phyloP scores from a whole-genome alignment of 2,797 vertebrate species.

The Chelonia mydas region DNA sequence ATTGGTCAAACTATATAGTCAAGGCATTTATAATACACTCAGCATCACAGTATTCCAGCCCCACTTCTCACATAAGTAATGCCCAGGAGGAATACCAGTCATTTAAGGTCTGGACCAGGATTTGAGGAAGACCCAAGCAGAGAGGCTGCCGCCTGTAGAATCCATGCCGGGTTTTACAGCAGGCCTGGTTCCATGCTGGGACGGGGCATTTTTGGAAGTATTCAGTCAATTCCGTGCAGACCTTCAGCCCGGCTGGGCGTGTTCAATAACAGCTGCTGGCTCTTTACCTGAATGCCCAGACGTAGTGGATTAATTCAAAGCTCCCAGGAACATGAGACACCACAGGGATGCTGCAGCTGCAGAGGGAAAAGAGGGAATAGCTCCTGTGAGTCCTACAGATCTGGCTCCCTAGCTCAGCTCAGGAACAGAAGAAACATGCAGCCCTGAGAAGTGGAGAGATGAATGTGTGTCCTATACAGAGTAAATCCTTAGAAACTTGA shows the following conservation, averaged over 20 bases:
- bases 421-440: conserved; percentile 22
- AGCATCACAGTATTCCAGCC: not conserved
- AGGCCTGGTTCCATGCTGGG: not conserved
- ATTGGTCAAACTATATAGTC: not conserved
- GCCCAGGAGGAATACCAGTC: not conserved
- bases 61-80: not conserved
- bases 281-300: conserved; percentile 45
- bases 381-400: not conserved
- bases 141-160: not conserved
- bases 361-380: not conserved
- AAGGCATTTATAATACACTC: rapidly evolving
- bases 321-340: not conserved
- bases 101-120: not conserved
- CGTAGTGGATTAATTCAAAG: conserved; percentile 46
- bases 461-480: not conserved
- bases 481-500: not conserved
- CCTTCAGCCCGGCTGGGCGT: conserved; percentile 31
- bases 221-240: conserved; percentile 33
- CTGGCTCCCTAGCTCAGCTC: not conserved
- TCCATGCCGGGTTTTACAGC: conserved; percentile 36
- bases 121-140: not conserved
- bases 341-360: conserved; percentile 37
- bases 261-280: conserved; percentile 46
- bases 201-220: not conserved
- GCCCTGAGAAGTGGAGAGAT: not conserved